phyloP scores from a whole-genome alignment of 2,888 invertebrate genomes.

The Lapara coniferarum region DNA sequence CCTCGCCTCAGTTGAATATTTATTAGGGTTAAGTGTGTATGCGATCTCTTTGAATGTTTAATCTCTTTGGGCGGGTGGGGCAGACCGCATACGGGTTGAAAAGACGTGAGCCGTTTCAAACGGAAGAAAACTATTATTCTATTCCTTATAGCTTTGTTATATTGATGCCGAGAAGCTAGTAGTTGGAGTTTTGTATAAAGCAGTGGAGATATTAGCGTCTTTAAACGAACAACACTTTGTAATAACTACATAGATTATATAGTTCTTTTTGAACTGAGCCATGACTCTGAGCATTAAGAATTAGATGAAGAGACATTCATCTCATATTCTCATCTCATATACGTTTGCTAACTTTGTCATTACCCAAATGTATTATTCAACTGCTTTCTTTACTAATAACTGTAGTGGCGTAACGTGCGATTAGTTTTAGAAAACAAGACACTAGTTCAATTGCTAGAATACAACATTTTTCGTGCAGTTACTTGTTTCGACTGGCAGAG shows the following conservation, averaged over 20 bases:
- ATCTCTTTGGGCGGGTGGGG: slow-evolving; percentile 68
- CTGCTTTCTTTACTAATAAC: neutral
- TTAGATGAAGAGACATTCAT: neutral
- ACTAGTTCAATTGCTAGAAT: no score
- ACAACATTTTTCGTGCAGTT: no score
- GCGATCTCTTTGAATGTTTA: slow-evolving; percentile 82
- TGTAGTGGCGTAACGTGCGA: no score
- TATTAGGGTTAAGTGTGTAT: slow-evolving; percentile 82
- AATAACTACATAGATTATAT: no score
- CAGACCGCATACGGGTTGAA: slow-evolving; percentile 32
- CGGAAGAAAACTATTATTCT: neutral
- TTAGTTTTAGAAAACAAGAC: no score
- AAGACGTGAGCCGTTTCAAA: slow-evolving; percentile 25
- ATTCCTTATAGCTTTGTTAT: no score
- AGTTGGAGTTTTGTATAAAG: no score
- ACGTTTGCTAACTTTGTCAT: neutral
- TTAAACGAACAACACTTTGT: no score
- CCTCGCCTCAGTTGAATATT: slow-evolving; percentile 78
- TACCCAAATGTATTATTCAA: neutral
- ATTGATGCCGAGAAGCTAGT: no score
- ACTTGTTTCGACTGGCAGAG: no score
- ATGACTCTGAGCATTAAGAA: neutral
- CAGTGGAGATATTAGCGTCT: no score
- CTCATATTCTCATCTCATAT: neutral
- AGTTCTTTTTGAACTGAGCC: no score